Evolutionary conservation across 2,113 vertebrate genomes (phyloP).

Genomic region (Mastomys coucha): DNA sequence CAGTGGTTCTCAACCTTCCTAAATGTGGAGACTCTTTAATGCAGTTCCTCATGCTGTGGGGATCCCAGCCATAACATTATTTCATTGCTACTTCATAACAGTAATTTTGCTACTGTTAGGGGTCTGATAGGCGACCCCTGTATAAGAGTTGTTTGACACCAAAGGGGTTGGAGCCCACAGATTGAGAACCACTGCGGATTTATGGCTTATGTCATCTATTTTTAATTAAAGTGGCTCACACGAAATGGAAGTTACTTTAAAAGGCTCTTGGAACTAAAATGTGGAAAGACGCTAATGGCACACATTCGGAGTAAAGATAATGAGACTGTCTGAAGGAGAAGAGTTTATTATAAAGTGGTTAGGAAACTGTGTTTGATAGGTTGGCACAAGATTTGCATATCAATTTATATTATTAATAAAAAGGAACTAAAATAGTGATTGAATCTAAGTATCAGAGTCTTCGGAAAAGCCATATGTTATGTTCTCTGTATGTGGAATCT

Average conservation of each 20-base stretch:
- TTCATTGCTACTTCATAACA: neutral
- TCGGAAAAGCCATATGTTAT: neutral
- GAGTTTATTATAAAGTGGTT: neutral
- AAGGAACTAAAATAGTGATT: neutral
- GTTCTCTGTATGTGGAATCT: neutral
- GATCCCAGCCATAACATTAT: neutral
- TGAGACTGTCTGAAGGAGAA: neutral
- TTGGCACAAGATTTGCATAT: slow-evolving; percentile 21
- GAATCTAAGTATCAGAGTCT: neutral
- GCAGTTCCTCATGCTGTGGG: neutral
- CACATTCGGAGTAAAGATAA: neutral
- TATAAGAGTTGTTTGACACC: neutral
- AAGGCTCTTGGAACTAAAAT: slow-evolving; percentile 55
- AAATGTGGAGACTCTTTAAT: neutral
- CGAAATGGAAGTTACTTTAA: slow-evolving; percentile 40
- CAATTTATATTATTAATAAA: slow-evolving; percentile 54
- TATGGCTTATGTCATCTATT: slow-evolving; percentile 8
- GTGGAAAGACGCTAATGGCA: neutral
- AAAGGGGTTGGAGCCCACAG: neutral
- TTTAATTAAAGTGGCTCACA: slow-evolving; percentile 29
- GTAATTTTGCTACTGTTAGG: neutral
- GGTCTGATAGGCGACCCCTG: neutral
- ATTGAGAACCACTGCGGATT: slow-evolving; percentile 4
- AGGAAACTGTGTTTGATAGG: slow-evolving; percentile 47
- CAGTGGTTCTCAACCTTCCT: neutral